Percentiles rank a stretch among this genome's conserved stretches.
phyloP scores from a whole-genome alignment of 2,888 invertebrate species.

The Phaedon cochleariae region DNA sequence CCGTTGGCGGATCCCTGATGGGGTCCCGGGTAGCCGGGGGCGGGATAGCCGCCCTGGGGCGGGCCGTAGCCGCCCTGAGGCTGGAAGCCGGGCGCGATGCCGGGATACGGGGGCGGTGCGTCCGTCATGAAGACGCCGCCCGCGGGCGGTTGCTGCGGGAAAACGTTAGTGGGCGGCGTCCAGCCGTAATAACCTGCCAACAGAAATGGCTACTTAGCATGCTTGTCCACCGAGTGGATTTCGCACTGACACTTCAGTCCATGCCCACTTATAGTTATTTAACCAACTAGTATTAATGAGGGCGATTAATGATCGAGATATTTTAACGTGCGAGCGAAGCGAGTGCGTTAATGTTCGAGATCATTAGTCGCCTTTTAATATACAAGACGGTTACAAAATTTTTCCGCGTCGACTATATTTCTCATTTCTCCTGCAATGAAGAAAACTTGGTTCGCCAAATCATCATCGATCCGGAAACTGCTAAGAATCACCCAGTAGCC shows the following conservation, averaged over 20 bases:
- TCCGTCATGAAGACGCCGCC: constrained; percentile 90
- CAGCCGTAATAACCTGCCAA: constrained; percentile 86
- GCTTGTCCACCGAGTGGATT: neutral
- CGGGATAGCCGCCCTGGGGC: constrained; percentile 28
- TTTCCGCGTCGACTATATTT: no score
- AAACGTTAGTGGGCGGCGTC: constrained; percentile 82
- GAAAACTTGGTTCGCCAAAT: no score
- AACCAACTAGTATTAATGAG: no score
- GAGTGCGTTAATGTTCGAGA: no score
- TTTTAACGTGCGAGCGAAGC: no score
- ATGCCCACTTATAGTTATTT: no score
- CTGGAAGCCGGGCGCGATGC: constrained; percentile 68
- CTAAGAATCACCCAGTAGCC: no score
- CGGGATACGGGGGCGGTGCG: constrained; percentile 94
- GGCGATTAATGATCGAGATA: no score
- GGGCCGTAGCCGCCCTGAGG: constrained; percentile 43
- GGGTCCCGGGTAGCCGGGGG: constrained; percentile 32
- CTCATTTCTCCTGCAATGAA: no score
- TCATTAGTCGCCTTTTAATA: no score
- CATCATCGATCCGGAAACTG: no score
- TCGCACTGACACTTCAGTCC: neutral
- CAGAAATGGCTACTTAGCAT: neutral
- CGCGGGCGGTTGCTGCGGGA: constrained; percentile 75
- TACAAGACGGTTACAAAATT: no score
- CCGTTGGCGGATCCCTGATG: constrained; percentile 39